These are phyloP conservation scores for Agonopterix heracliana DNA, from an alignment of 2,888 invertebrate species.

Conservation along the genomic window DNA sequence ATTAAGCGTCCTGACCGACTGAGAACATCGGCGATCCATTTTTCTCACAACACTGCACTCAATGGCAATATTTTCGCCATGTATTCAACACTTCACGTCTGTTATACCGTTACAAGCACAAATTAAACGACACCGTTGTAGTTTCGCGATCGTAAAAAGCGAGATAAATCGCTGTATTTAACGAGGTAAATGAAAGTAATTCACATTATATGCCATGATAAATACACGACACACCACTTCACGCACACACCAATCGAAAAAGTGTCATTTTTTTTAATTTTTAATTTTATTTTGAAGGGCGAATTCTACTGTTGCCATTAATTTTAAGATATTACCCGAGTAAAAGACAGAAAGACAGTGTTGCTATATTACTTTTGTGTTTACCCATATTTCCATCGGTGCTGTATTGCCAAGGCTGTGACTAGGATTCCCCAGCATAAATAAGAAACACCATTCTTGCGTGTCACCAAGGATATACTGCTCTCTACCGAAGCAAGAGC, in stretches of 20 bases:
- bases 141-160: slow-evolving; percentile 18
- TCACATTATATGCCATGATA: slow-evolving; percentile 47
- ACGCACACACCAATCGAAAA: slow-evolving; percentile 42
- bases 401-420: too few species aligned
- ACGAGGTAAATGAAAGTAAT: slow-evolving; percentile 27
- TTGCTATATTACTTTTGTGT: too few species aligned
- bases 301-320: not conserved
- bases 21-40: slow-evolving; percentile 78
- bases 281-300: too few species aligned
- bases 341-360: too few species aligned
- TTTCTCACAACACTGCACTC: slow-evolving; percentile 53
- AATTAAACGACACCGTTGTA: slow-evolving; percentile 33
- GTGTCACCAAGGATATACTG: too few species aligned
- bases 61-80: slow-evolving; percentile 61
- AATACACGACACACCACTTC: slow-evolving; percentile 50
- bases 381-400: too few species aligned
- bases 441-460: too few species aligned
- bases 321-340: not conserved
- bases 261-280: slow-evolving; percentile 37
- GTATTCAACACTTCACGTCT: slow-evolving; percentile 40
- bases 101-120: slow-evolving; percentile 19
- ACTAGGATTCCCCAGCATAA: too few species aligned
- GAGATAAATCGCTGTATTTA: slow-evolving; percentile 21
- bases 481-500: too few species aligned
- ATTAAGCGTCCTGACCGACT: slow-evolving; percentile 85